Conservation (phyloP, 1,140 invertebrate species). For the Amphibalanus amphitrite region DNA sequence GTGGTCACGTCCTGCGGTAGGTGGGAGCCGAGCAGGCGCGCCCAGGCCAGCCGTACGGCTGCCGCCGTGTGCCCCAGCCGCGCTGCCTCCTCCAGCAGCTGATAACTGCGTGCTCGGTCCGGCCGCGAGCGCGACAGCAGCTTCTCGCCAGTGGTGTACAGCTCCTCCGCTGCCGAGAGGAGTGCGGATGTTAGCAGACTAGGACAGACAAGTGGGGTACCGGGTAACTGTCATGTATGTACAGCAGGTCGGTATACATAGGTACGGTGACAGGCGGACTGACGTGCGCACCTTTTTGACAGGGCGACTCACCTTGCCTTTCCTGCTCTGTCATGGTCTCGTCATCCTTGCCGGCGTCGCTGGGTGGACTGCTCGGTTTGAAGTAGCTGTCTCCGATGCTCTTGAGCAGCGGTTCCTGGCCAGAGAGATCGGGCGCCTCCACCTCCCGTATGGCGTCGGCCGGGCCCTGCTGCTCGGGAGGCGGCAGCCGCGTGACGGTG, state of each 20-base stretch:
- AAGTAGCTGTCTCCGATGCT: not conserved
- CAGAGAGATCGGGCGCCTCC: not conserved
- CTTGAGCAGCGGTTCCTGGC: constrained; percentile 1
- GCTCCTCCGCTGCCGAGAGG: constrained; percentile 34
- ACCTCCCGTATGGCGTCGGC: not conserved
- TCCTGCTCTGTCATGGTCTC: not conserved
- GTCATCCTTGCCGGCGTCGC: not conserved
- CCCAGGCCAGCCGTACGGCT: constrained; percentile 67
- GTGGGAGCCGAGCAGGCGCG: constrained; percentile 55
- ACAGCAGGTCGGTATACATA: no score
- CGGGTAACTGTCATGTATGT: no score
- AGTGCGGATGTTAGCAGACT: no score
- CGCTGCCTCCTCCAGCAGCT: constrained; percentile 50
- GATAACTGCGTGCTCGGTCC: constrained; percentile 44
- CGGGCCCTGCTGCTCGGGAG: not conserved
- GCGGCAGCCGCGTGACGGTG: not conserved
- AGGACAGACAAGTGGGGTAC: no score
- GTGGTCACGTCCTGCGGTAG: constrained; percentile 51
- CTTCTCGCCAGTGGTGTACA: constrained; percentile 43
- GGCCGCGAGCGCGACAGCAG: constrained; percentile 45
- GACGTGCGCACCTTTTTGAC: no score
- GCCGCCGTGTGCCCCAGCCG: constrained; percentile 59
- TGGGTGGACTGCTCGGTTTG: not conserved
- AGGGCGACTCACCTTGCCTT: not conserved
- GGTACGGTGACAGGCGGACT: no score